Evolutionary conservation across 2,888 invertebrate genomes (phyloP).

Genomic region (Polydesmus complanatus): DNA sequence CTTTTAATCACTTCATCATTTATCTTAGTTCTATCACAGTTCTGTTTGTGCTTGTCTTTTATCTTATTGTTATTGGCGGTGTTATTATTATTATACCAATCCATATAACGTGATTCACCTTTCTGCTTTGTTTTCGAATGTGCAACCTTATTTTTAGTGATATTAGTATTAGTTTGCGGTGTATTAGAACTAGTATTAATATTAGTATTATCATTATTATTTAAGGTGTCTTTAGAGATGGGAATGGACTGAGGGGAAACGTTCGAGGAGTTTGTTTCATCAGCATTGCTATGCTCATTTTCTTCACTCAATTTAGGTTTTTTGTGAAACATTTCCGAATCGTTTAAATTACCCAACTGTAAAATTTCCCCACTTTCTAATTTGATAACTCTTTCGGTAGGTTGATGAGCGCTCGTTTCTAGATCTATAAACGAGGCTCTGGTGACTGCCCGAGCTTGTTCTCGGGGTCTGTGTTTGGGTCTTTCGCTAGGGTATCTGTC

Average conservation of each 20-base stretch:
- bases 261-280: neutral
- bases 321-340: neutral
- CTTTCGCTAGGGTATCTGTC: constrained; percentile 1
- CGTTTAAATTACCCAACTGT: neutral
- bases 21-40: neutral
- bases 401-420: neutral
- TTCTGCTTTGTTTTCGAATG: neutral
- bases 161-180: neutral
- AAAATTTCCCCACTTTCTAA: neutral
- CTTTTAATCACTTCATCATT: neutral
- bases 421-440: constrained; percentile 8
- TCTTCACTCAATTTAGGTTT: neutral
- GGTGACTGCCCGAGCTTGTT: constrained; percentile 8
- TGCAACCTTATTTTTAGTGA: neutral
- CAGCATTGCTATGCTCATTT: neutral
- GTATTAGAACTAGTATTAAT: neutral
- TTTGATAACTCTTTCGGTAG: neutral
- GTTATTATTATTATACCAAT: constrained; percentile 15
- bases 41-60: neutral
- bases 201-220: neutral
- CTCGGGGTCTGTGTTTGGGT: constrained; percentile 4
- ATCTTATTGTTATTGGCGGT: too few species aligned
- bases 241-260: neutral
- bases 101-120: constrained; percentile 14
- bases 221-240: neutral